Percentiles rank a stretch among this genome's conserved stretches.
These are phyloP conservation scores for Heterohyrax brucei DNA, from an alignment of 2,797 vertebrate species.

Conservation along the genomic window DNA sequence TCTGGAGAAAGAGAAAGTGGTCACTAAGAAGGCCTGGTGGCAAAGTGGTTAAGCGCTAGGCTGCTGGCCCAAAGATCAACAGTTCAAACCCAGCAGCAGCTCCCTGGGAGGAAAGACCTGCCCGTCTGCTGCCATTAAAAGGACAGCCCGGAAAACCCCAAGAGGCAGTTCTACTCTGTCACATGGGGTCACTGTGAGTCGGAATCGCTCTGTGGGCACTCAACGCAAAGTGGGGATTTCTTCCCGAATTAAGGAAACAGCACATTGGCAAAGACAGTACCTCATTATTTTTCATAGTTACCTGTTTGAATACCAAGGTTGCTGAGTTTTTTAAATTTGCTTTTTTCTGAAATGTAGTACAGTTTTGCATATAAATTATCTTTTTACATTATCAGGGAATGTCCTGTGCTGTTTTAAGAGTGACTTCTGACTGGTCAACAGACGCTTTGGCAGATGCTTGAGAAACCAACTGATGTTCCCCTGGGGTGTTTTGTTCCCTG, in stretches of 20 bases:
- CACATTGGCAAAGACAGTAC: slow-evolving; percentile 34
- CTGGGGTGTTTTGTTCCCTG: slow-evolving; percentile 60
- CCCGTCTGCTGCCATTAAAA: too few relatives aligned
- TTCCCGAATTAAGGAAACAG: not conserved
- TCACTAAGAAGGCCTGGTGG: not conserved
- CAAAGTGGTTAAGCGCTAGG: too few relatives aligned
- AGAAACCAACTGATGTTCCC: not conserved
- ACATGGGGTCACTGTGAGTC: not conserved
- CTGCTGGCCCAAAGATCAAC: not conserved
- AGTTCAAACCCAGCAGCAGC: not conserved
- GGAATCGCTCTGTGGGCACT: not conserved
- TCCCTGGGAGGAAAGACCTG: not conserved
- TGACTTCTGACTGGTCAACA: not conserved
- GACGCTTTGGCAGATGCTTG: not conserved
- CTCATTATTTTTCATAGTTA: not conserved
- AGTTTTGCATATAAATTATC: not conserved
- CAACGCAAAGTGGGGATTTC: not conserved
- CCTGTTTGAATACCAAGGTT: not conserved
- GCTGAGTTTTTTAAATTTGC: not conserved
- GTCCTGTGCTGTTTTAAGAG: slow-evolving; percentile 20
- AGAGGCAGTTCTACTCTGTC: not conserved
- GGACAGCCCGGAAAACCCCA: not conserved
- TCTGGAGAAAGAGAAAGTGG: not conserved
- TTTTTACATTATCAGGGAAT: not conserved
- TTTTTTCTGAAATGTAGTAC: not conserved